phyloP scores from a whole-genome alignment of 1,140 invertebrate genomes.

The Scaptomyza graminum region DNA sequence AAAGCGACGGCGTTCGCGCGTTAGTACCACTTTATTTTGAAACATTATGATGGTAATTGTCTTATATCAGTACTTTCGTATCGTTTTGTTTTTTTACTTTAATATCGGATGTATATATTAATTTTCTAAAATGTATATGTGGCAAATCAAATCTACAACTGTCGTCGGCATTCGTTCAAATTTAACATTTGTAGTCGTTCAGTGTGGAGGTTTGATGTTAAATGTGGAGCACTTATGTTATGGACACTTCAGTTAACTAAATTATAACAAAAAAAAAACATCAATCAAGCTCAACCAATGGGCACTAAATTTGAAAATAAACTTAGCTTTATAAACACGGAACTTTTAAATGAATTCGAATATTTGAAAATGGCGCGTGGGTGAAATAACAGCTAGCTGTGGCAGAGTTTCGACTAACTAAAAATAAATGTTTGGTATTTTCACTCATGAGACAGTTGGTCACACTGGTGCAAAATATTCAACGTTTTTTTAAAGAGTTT shows the following conservation, averaged over 20 bases:
- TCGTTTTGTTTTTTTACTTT: neutral
- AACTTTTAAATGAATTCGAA: neutral
- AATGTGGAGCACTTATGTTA: neutral
- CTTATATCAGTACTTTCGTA: neutral
- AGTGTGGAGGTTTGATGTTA: neutral
- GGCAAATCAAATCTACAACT: neutral
- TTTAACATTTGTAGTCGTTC: neutral
- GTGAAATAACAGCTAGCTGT: neutral
- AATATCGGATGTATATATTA: neutral
- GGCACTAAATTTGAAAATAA: too few species aligned
- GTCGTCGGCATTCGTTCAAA: neutral
- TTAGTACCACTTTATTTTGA: constrained; percentile 58
- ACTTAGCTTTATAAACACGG: too few species aligned
- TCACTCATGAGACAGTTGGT: neutral
- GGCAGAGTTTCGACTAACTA: neutral
- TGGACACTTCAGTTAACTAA: neutral
- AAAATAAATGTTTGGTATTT: constrained; percentile 19
- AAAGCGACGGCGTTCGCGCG: constrained; percentile 88
- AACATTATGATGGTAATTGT: constrained; percentile 37
- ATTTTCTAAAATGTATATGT: neutral
- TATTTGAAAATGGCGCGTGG: neutral
- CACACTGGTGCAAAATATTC: constrained; percentile 29
- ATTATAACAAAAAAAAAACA: neutral
- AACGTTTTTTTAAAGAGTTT: too few species aligned
- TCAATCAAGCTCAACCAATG: too few species aligned